These are phyloP conservation scores for Lagocephalus sceleratus DNA, from an alignment of 2,797 vertebrate species.

Conservation along the genomic window DNA sequence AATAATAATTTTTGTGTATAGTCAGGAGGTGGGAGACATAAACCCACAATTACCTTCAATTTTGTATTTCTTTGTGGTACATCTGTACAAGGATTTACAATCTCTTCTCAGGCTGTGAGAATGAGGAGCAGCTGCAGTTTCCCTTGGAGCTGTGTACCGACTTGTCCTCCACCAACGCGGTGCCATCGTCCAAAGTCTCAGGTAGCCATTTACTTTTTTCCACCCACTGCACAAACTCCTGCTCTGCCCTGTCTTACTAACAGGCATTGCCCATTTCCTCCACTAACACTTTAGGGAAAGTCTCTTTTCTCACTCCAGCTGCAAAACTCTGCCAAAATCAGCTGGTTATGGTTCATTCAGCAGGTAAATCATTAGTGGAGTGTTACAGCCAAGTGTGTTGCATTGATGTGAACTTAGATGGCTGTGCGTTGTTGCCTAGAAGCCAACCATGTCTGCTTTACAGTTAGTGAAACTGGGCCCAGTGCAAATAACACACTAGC, in stretches of 20 bases:
- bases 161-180: slow-evolving; percentile 74
- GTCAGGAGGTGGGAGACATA: too few relatives aligned
- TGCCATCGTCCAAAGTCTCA: slow-evolving; percentile 83
- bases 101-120: slow-evolving; percentile 80
- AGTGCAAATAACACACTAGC: background rate
- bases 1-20: too few relatives aligned
- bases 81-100: background rate
- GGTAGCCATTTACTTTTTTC: slow-evolving; percentile 43
- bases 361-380: slow-evolving; percentile 60
- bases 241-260: slow-evolving; percentile 38
- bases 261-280: slow-evolving; percentile 44
- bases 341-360: slow-evolving; percentile 62
- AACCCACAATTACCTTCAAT: background rate
- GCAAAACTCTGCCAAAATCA: slow-evolving; percentile 71
- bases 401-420: slow-evolving; percentile 38
- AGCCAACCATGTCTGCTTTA: background rate
- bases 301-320: slow-evolving; percentile 69
- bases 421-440: slow-evolving; percentile 31
- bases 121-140: slow-evolving; percentile 95
- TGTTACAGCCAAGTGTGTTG: slow-evolving; percentile 21
- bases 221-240: slow-evolving; percentile 4
- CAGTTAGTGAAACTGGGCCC: background rate
- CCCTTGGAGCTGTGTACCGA: slow-evolving; percentile 90
- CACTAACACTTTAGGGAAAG: slow-evolving; percentile 62
- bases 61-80: background rate